Conservation (phyloP, 2,888 invertebrate genomes). For the Philonicus albiceps region DNA sequence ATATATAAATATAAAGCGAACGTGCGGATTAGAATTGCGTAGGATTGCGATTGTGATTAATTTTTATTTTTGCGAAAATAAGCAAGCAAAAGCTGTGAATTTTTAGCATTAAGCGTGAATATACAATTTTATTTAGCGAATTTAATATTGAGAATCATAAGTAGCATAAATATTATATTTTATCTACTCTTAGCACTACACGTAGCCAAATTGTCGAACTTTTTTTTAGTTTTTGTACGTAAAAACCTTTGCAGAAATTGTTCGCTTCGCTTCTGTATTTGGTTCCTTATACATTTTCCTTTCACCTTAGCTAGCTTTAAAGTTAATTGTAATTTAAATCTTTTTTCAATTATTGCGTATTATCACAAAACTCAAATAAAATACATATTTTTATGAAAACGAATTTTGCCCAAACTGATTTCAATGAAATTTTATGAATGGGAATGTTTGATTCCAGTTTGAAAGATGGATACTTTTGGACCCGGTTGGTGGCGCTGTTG, state of each 20-base stretch:
- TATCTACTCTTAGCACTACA: not conserved
- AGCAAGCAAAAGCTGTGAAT: constrained; percentile 27
- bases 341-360: not conserved
- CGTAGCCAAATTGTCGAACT: not conserved
- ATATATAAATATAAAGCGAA: not conserved
- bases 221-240: not conserved
- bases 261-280: constrained; percentile 21
- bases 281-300: not conserved
- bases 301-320: not conserved
- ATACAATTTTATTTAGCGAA: constrained; percentile 16
- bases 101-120: constrained; percentile 15
- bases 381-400: constrained; percentile 5
- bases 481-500: too few species aligned
- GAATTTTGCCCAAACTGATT: not conserved
- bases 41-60: not conserved
- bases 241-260: not conserved
- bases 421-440: too few species aligned
- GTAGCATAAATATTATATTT: not conserved
- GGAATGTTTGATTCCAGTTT: too few species aligned
- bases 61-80: not conserved
- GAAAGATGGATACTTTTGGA: too few species aligned
- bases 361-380: constrained; percentile 26
- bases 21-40: not conserved
- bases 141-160: not conserved
- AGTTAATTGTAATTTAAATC: not conserved